Evolutionary conservation across 1,140 invertebrate genomes (phyloP), one percentile per base, ranked within the genome.

Genomic region (Euglossa dilemma): DNA sequence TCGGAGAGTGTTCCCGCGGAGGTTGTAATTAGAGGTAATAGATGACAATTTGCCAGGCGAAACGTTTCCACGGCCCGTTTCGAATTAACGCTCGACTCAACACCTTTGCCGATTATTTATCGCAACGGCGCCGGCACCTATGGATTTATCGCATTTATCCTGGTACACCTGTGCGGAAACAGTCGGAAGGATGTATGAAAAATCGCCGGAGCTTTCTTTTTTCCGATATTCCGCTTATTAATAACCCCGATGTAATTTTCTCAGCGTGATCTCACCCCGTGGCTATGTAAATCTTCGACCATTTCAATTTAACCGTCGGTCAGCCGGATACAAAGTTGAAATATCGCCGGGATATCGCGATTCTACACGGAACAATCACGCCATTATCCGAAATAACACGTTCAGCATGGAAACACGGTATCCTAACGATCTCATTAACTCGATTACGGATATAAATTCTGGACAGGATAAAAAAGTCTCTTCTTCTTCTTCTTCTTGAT

Each of bases 221-320:
- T 11, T 45, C 47, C 36, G 63, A 80, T 74, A 66, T 80, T 64
- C 59, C 43, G 70, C 59, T 74, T 80, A 74, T 80, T 80, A 80
- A 80, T 80, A 79, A 25, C 50, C 3, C 28, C 43, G 70, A 74
- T 73, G 79, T 25, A 80, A 80, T 80, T 66, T 64, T 74, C 79
- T 80, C 79, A 80, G 79, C 79, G 36, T 74, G 70, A 18, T 47
- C 36, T n/a, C 78, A 25, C 66, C 56, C 45, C 67, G 14, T 28
- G 57, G 56, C 63, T 43, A 25, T 67, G 76, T 57, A 78, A 57
- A 78, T 69, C 36, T 43, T 69, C 43, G 36, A 57, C 5, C 59
- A 72, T 80, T 80, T 80, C 70, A 73, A 73, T 80, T 80, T 73
- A 73, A 72, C 28, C 57, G 47, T 73, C 78, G 23, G 23, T 63